Evolutionary conservation across 2,797 vertebrate species (phyloP).

Genomic region (Pachyuromys duprasi): DNA sequence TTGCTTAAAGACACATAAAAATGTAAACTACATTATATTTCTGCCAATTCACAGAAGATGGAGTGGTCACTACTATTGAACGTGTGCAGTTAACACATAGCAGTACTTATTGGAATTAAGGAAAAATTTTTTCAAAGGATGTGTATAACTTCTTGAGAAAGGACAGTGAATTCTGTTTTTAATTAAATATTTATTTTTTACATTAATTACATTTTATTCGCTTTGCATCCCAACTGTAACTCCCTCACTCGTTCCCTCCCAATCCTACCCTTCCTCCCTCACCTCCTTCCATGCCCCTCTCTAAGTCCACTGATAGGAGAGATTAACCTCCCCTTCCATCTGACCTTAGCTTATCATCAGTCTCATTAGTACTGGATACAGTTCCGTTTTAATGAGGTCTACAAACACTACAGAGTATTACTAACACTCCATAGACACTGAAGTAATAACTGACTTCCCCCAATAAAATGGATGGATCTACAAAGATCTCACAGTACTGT

Average conservation of each 20-base stretch:
- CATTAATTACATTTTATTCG: too few species aligned
- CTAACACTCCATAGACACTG: not conserved
- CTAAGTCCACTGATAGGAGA: too few species aligned
- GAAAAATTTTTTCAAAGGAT: not conserved
- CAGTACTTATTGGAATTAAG: not conserved
- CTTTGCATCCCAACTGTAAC: too few species aligned
- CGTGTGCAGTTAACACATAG: not conserved
- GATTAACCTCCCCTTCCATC: too few species aligned
- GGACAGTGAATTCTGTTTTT: not conserved
- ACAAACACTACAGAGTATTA: slow-evolving; percentile 11
- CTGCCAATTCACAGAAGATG: slow-evolving; percentile 80
- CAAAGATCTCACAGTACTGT: not conserved
- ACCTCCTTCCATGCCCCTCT: too few species aligned
- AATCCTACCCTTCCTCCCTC: too few species aligned
- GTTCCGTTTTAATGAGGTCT: not conserved
- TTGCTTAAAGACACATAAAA: slow-evolving; percentile 96
- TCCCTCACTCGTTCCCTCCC: too few species aligned
- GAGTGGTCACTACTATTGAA: slow-evolving; percentile 83
- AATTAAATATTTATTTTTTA: too few species aligned
- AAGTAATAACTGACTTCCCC: not conserved
- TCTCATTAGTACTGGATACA: too few species aligned
- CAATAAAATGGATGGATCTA: slow-evolving; percentile 15
- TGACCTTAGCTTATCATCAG: too few species aligned
- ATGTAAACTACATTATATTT: slow-evolving; percentile 91
- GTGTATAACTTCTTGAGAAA: not conserved